Percentiles rank a stretch among this genome's conserved stretches.
phyloP scores from a whole-genome alignment of 2,113 vertebrate species.

The Tragulus kanchil region DNA sequence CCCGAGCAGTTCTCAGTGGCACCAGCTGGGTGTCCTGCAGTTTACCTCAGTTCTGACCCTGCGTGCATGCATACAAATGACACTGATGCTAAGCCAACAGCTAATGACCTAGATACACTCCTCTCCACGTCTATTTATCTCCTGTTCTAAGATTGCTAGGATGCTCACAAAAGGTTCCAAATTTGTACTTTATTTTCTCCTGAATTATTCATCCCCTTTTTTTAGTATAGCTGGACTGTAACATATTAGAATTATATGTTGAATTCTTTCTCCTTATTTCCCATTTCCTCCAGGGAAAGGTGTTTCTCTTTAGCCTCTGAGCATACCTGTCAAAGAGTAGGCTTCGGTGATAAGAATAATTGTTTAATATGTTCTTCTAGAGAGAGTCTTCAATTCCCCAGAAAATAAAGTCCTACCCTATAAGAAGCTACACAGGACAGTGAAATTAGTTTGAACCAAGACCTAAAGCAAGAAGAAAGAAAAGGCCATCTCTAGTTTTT shows the following conservation, averaged over 20 bases:
- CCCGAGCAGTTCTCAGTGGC: background rate
- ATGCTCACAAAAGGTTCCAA: slow-evolving; percentile 68
- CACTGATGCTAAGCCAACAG: background rate
- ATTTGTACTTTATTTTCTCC: slow-evolving; percentile 56
- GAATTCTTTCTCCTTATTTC: slow-evolving; percentile 70
- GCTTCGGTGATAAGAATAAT: slow-evolving; percentile 76
- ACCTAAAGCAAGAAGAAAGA: slow-evolving; percentile 65
- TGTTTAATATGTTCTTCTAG: slow-evolving; percentile 80
- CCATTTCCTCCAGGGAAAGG: slow-evolving; percentile 59
- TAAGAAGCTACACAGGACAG: slow-evolving; percentile 77
- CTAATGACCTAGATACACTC: slow-evolving; percentile 56
- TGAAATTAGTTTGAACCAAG: slow-evolving; percentile 73
- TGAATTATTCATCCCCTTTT: slow-evolving; percentile 84
- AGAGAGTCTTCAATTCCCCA: slow-evolving; percentile 63
- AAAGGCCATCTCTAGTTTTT: slow-evolving; percentile 74
- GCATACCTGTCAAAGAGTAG: slow-evolving; percentile 70
- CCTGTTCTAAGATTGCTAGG: slow-evolving; percentile 25
- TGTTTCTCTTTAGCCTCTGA: slow-evolving; percentile 74
- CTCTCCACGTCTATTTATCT: slow-evolving; percentile 31
- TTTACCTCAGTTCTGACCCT: background rate
- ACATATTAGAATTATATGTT: slow-evolving; percentile 68
- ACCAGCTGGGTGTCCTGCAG: background rate
- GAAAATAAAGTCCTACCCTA: slow-evolving; percentile 75
- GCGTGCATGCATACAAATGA: no score
- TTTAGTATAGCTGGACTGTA: slow-evolving; percentile 54